Base-by-base conservation (phyloP, 2,888 invertebrate species). In the Chloroclystis v-ata region DNA sequence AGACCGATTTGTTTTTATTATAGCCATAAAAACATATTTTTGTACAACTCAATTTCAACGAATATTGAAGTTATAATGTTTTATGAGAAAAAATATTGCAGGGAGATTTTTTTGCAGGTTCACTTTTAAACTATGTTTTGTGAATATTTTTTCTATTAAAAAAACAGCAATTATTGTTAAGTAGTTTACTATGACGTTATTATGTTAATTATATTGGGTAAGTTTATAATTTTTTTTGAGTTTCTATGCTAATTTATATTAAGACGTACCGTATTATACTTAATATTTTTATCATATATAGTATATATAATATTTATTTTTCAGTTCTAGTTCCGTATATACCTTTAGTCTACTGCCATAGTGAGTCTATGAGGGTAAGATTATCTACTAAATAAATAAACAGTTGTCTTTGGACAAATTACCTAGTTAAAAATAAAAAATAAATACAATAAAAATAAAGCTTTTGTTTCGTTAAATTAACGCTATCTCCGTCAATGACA, bases 281-380 rank as follows among this genome's bases (percentile, higher is more conserved):
- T n/a, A n/a, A n/a, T n/a, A n/a, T n/a, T n/a, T n/a, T n/a, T n/a
- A n/a, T n/a, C n/a, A n/a, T n/a, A n/a, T n/a, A 8, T 6, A 26
- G 26, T 6, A 26, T 9, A 8, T 8, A 6, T 6, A 6, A 39
- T n/a, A 28, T 4, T 28, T 24, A 32, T 7, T 42, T 39, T 77
- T 45, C 72, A 78, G 78, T 61, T 44, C 52, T 75, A 54, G 50
- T 72, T 39, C 52, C 64, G 43, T 69, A 66, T 56, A 59, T 73
- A 40, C 55, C 61, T 33, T 59, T 63, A 30, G 74, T 70, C 35
- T 61, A 66, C 49, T 65, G 67, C 28, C 86, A 86, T 52, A 86
- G 86, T 57, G 86, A 86, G 63, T 56, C 67, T 24, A 75, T 85
- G 38, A 82, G 76, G 74, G 86, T 85, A 68, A 68, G 67, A 2